Conservation (phyloP, 1,140 invertebrate genomes). For the Calycopis cecrops region DNA sequence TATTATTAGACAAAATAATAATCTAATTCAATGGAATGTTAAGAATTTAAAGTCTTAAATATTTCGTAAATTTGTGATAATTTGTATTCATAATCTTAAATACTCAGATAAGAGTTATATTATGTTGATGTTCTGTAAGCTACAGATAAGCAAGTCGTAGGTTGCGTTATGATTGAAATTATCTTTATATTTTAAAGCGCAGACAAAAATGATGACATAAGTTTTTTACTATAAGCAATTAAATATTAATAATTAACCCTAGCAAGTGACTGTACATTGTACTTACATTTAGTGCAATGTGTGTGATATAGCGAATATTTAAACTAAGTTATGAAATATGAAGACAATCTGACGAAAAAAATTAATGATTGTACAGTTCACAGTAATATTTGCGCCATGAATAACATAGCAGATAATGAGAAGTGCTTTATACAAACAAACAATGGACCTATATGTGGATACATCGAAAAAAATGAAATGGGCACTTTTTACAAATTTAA, state of each 20-base stretch:
- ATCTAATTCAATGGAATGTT: too few relatives aligned
- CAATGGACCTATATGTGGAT: constrained; percentile 51
- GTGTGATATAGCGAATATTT: too few relatives aligned
- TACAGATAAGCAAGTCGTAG: not conserved
- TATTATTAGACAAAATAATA: too few relatives aligned
- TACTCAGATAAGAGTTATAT: not conserved
- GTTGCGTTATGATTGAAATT: not conserved
- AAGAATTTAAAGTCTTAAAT: too few relatives aligned
- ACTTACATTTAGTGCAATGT: too few relatives aligned
- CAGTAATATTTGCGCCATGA: constrained; percentile 12
- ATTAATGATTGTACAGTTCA: too few relatives aligned
- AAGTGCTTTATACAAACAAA: constrained; percentile 36
- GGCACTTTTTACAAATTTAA: constrained; percentile 73
- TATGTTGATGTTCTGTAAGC: not conserved
- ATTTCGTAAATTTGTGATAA: not conserved
- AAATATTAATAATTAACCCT: too few relatives aligned
- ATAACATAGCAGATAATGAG: constrained; percentile 29
- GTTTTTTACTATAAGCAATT: too few relatives aligned
- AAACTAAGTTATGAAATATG: too few relatives aligned
- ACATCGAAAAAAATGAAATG: constrained; percentile 37
- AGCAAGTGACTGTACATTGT: too few relatives aligned
- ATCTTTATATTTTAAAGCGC: not conserved
- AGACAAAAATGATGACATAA: not conserved
- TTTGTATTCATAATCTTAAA: not conserved
- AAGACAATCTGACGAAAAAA: too few relatives aligned